Evolutionary conservation across 2,888 invertebrate species (phyloP), one percentile per base, ranked within the genome.

Genomic region (Oxyteleia sp.): DNA sequence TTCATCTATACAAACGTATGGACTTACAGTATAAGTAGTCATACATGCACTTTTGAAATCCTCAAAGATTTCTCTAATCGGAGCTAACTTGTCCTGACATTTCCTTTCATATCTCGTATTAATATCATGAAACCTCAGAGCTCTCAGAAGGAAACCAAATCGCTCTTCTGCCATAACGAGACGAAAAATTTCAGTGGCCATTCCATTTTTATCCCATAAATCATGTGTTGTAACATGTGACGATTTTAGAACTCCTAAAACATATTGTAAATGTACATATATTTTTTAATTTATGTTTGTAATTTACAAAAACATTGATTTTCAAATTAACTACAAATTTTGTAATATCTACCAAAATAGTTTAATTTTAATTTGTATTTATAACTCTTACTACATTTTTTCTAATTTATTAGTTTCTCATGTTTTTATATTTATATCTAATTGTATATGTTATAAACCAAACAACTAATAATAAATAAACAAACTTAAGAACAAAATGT

Each of bases 61-160:
- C n/a, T 38, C 38, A 38, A 38, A 38, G 8, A 38, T n/a, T n/a
- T 38, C 38, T 8, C 38, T 2, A 38, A 38, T 38, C 2, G 38
- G 11, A 38, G 38, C 38, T 38, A 38, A 8, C 8, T 38, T 38
- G 61, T 82, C 87, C n/a, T n/a, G n/a, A 82, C 23, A 88, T 81
- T 53, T 61, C 23, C 51, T 26, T 29, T 29, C 29, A 26, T 11
- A 13, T 8, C 29, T 26, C 1, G 51, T 51, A 8, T 51, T 18
- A 51, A 29, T 8, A 11, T 51, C 51, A 15, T 51, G 13, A 13
- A 51, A 51, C 26, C 51, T 51, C 13, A 51, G 26, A 13, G 51
- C 51, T 13, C 29, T 26, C n/a, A 51, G 13, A 4, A 29, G 15
- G 8, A 51, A 26, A 51, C 26, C 26, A 51, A 51, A 26, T 7